Conservation (phyloP, 1,140 invertebrate species). For the Sarcophaga peregrina region DNA sequence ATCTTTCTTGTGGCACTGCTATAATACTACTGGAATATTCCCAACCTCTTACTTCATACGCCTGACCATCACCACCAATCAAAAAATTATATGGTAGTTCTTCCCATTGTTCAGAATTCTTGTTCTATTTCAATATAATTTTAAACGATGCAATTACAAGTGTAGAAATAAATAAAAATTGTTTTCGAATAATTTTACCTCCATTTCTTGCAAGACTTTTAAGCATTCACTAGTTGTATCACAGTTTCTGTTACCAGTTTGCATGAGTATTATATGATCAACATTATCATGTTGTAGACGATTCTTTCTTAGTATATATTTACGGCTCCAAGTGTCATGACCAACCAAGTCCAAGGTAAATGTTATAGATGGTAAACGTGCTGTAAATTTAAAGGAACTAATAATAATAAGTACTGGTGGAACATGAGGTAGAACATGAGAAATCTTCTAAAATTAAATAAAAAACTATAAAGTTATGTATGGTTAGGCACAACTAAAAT, state of each 20-base stretch:
- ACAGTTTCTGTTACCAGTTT: conserved; percentile 54
- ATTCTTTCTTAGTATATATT: conserved; percentile 37
- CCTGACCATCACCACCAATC: conserved; percentile 56
- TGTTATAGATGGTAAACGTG: conserved; percentile 46
- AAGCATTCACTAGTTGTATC: conserved; percentile 48
- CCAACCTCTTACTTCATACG: conserved; percentile 61
- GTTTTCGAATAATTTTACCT: conserved; percentile 46
- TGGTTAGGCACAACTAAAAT: too few species aligned
- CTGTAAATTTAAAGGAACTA: conserved; percentile 37
- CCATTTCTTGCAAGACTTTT: conserved; percentile 49
- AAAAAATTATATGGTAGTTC: conserved; percentile 63
- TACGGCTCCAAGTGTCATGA: conserved; percentile 57
- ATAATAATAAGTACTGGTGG: neutral
- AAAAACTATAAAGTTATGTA: neutral
- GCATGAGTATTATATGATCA: conserved; percentile 54
- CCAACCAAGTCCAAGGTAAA: conserved; percentile 54
- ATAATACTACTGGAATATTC: conserved; percentile 49
- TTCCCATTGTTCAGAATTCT: conserved; percentile 16
- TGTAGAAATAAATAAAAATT: neutral
- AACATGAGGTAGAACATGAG: neutral
- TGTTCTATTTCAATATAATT: neutral
- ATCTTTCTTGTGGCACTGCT: conserved; percentile 47
- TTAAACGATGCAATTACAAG: neutral
- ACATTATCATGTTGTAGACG: conserved; percentile 49
- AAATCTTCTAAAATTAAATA: neutral